Base-by-base conservation (phyloP, 2,797 vertebrate genomes). In the Synaphobranchus kaupii region DNA sequence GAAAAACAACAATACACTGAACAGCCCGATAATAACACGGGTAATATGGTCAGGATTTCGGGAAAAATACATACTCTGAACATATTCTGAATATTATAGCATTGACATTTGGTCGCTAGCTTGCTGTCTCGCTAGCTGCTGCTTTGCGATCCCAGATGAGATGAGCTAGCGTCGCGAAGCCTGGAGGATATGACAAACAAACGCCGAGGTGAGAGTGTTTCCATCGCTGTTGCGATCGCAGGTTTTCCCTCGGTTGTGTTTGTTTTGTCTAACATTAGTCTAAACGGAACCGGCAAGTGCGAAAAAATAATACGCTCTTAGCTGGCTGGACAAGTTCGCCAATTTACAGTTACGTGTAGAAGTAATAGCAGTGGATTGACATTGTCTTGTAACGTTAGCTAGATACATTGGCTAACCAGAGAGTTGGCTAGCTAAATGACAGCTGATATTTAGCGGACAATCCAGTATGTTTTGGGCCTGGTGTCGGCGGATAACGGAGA, bases 331-430 rank as follows among this genome's bases (percentile, higher is more conserved):
- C 10, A 68, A 88, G 84, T 83, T 92, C 87, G 89, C 89, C 88
- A 85, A 89, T 89, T 87, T 84, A 89, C 92, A 85, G 91, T 89
- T 90, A 85, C 89, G 76, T 63, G 7, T 92, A 94, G 94, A 93
- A 93, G 93, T 92, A 85, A 3, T 25, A 52, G 86, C 56, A 86
- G 90, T 86, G 91, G 89, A 87, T 90, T 89, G 92, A 92, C 86
- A 89, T 88, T 93, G 86, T 80, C 56, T 63, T 81, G 47, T 50
- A 73, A 12, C 31, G 0, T 31, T 31, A 76, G 73, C 73, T 47
- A 34, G 39, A 34, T 78, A 22, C 17, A 20, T 34, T 22, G 13
- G 34, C 56, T 44, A 71, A n/a, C 63, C 54, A 31, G 48, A 87
- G 85, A 91, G 91, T 86, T 93, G 93, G 91, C 89, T 71, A 50